These are phyloP conservation scores for Mesochorus sp. DNA, from an alignment of 2,888 invertebrate species.

Conservation along the genomic window DNA sequence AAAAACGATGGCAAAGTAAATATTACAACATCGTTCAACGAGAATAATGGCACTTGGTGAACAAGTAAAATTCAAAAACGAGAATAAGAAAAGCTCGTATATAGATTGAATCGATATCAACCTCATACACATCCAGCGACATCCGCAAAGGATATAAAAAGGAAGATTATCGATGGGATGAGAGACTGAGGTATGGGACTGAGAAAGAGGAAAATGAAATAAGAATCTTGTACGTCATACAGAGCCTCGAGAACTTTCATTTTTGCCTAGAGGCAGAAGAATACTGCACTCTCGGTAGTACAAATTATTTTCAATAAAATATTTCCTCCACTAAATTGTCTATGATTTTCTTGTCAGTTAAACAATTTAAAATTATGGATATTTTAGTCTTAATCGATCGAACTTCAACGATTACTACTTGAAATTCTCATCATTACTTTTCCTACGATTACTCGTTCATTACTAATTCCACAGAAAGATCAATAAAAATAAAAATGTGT, in stretches of 20 bases:
- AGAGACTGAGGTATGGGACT: not conserved
- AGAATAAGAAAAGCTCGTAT: not conserved
- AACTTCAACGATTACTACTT: not conserved
- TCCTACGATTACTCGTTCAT: not conserved
- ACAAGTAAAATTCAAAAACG: not conserved
- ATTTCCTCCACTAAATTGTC: conserved; percentile 11
- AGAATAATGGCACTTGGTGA: not conserved
- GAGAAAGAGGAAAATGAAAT: not conserved
- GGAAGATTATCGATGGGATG: not conserved
- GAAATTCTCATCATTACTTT: no score
- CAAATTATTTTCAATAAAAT: conserved; percentile 21
- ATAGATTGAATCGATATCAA: not conserved
- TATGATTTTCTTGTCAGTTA: not conserved
- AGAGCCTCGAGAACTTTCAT: not conserved
- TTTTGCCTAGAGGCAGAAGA: not conserved
- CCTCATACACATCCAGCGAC: not conserved
- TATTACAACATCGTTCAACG: not conserved
- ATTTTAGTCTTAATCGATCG: not conserved
- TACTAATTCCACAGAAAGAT: not conserved
- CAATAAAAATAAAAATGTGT: not conserved
- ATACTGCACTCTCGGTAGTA: not conserved
- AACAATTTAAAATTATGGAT: not conserved
- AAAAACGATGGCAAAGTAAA: not conserved
- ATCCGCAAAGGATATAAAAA: not conserved
- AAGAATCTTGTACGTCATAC: not conserved